phyloP scores from a whole-genome alignment of 2,888 invertebrate species.

The Proisotoma minuta region DNA sequence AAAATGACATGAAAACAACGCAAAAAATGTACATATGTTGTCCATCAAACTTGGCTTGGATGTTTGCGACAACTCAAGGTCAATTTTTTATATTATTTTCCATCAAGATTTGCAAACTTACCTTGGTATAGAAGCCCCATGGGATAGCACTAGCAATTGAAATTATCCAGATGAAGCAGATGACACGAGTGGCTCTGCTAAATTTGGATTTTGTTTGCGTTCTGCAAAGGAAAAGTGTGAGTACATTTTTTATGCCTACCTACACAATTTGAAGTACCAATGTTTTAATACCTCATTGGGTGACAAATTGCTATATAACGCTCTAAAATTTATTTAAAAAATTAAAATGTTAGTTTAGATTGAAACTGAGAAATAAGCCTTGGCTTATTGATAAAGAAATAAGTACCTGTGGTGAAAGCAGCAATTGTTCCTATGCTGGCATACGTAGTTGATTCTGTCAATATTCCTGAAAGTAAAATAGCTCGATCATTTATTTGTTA shows the following conservation, averaged over 20 bases:
- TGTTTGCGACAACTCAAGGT: no score
- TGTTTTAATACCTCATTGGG: conserved; percentile 49
- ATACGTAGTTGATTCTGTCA: conserved; percentile 54
- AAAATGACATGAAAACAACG: no score
- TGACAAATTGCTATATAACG: conserved; percentile 53
- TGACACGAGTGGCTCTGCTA: conserved; percentile 50
- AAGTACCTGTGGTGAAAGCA: conserved; percentile 52
- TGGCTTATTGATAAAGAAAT: background rate
- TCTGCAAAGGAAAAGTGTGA: conserved; percentile 9
- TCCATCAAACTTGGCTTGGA: no score
- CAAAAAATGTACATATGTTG: no score
- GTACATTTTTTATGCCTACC: background rate
- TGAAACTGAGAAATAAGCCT: no score
- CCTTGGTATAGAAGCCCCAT: conserved; percentile 48
- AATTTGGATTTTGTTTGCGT: conserved; percentile 49
- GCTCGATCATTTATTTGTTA: no score
- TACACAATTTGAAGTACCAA: no score
- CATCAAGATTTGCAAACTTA: conserved; percentile 21
- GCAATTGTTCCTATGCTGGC: conserved; percentile 54
- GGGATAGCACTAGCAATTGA: conserved; percentile 51
- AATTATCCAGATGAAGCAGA: conserved; percentile 52
- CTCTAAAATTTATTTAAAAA: no score
- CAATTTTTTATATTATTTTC: no score
- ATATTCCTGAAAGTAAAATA: no score
- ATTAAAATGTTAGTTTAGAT: no score